Evolutionary conservation across 1,140 invertebrate genomes (phyloP).

Genomic region (Stenopsyche tienmushanensis): DNA sequence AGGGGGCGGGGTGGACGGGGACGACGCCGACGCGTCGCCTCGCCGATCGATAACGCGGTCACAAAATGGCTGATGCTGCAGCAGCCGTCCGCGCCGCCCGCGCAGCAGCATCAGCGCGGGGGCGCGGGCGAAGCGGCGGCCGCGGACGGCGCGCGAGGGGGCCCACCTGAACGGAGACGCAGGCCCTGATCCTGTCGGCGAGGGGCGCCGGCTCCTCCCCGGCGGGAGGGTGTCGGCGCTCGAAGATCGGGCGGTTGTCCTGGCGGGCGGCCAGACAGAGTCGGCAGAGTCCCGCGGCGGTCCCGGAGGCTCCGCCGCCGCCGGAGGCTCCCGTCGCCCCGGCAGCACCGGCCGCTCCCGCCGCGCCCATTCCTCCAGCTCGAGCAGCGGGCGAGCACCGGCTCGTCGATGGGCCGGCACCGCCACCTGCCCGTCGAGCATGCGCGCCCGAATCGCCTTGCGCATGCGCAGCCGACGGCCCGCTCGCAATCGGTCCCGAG

Average conservation of each 20-base stretch:
- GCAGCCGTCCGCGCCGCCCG: not conserved
- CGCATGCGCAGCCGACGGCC: too few species aligned
- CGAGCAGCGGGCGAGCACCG: not conserved
- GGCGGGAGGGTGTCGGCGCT: constrained; percentile 43
- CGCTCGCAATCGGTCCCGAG: too few species aligned
- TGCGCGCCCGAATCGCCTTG: too few species aligned
- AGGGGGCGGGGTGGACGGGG: not conserved
- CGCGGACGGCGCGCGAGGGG: not conserved
- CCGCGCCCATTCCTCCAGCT: not conserved
- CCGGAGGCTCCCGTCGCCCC: not conserved
- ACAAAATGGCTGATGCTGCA: not conserved
- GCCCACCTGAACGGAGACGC: constrained; percentile 61
- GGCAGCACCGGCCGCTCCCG: not conserved
- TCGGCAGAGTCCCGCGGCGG: constrained; percentile 51
- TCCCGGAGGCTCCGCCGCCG: not conserved
- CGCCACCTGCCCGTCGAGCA: too few species aligned
- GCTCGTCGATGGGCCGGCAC: not conserved
- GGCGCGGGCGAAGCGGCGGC: not conserved
- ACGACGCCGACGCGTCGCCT: not conserved
- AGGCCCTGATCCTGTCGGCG: constrained; percentile 61
- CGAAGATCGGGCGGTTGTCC: constrained; percentile 57
- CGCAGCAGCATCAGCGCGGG: not conserved
- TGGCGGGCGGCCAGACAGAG: constrained; percentile 61
- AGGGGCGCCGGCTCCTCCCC: constrained; percentile 57
- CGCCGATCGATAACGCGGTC: not conserved